Percentiles rank a stretch among this genome's conserved stretches.
Conservation (phyloP, 2,113 vertebrate species). For the Planiliza haematocheilus region DNA sequence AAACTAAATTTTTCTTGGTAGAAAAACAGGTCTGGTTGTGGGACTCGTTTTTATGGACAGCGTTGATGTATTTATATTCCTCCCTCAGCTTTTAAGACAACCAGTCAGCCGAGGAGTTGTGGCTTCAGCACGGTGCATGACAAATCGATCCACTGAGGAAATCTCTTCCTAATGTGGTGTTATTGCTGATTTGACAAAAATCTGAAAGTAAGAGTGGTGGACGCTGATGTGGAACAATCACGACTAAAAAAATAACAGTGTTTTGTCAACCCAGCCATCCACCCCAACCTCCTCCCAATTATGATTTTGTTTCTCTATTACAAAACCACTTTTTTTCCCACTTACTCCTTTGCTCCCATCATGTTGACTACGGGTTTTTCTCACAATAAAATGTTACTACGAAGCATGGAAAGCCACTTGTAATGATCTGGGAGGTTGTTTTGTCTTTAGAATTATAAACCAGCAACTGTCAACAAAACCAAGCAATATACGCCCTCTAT, state of each 20-base stretch:
- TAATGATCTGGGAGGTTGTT: not conserved
- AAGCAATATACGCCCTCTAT: not conserved
- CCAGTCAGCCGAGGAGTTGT: not conserved
- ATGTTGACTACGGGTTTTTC: not conserved
- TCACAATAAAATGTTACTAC: not conserved
- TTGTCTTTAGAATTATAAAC: not conserved
- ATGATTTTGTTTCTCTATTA: not conserved
- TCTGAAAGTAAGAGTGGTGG: not conserved
- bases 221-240: not conserved
- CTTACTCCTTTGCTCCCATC: not conserved
- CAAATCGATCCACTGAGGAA: constrained; percentile 16
- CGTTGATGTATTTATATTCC: not conserved
- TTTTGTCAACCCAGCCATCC: not conserved
- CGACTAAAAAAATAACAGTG: too few species aligned
- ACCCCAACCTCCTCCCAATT: not conserved
- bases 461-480: not conserved
- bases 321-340: not conserved
- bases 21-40: not conserved
- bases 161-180: not conserved
- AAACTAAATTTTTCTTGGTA: too few species aligned
- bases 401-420: not conserved
- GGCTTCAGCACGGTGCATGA: not conserved
- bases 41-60: not conserved
- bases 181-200: constrained; percentile 21
- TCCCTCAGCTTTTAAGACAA: not conserved